These are phyloP conservation scores for Nannobrachium achirus DNA, from an alignment of 2,113 vertebrate genomes.

Conservation along the genomic window DNA sequence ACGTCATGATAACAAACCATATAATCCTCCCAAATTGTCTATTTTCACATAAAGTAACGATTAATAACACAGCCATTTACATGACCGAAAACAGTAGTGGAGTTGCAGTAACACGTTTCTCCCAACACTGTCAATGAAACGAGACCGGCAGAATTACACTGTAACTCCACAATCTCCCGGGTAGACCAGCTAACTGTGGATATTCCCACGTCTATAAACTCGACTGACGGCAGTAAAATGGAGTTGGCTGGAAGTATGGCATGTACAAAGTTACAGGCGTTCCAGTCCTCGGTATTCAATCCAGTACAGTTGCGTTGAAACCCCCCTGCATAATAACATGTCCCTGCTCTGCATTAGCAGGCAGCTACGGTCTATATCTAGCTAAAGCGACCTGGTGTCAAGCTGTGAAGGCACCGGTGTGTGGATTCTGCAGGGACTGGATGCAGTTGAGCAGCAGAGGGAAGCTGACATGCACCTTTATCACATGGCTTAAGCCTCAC, in stretches of 20 bases:
- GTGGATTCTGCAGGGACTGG: conserved; percentile 68
- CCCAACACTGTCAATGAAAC: conserved; percentile 33
- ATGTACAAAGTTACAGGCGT: conserved; percentile 27
- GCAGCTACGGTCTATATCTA: conserved; percentile 29
- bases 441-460: conserved; percentile 73
- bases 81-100: too few relatives aligned
- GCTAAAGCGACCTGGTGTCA: conserved; percentile 41
- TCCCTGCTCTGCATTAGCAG: conserved; percentile 13
- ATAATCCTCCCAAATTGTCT: too few relatives aligned
- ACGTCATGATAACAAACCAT: too few relatives aligned
- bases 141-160: conserved; percentile 62
- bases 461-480: conserved; percentile 78
- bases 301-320: conserved; percentile 24
- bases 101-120: too few relatives aligned
- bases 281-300: conserved; percentile 16
- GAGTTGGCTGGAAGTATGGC: conserved; percentile 28
- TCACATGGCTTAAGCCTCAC: conserved; percentile 76
- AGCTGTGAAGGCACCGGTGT: conserved; percentile 48
- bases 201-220: conserved; percentile 63
- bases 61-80: too few relatives aligned
- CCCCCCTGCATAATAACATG: neutral
- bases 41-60: too few relatives aligned
- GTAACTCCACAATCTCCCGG: conserved; percentile 50
- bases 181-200: conserved; percentile 62
- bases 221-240: conserved; percentile 39